Base-by-base conservation (phyloP, 2,113 vertebrate genomes). In the Calypte anna region DNA sequence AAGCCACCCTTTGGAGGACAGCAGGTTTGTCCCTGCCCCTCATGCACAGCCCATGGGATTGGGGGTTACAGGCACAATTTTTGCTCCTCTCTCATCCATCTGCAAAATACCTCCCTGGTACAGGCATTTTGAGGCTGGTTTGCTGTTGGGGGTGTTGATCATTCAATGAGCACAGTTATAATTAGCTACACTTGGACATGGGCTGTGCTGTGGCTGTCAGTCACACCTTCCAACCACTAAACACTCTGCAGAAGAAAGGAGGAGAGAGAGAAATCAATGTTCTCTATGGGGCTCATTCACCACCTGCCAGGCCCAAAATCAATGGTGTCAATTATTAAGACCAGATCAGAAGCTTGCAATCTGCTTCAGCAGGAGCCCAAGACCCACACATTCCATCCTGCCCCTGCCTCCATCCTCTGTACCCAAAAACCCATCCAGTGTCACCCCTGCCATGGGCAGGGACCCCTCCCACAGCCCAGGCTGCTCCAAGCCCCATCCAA, bases 21-120 rank as follows among this genome's bases (percentile, higher is more conserved):
- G 40, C 7, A 59, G 66, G 25, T 19, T 75, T 38, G 82, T 33
- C 58, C 73, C 51, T 43, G 0, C 14, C 30, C 40, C 2, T 33
- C 0, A 0, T 0, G 3, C 74, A 38, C 25, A 3, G 7, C 33
- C 31, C 82, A 43, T 4, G 3, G 0, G 3, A 10, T 38, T 4
- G 33, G 31, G 14, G 53, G 50, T 2, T 2, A 6, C 44, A 0
- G 36, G 55, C 74, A 78, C 19, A 6, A 0, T 10, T 55, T 31
- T 28, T 15, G 1, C 6, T 54, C 22, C 25, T 9, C 17, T 30
- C 67, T 24, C 28, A 1, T 31, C 14, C 1, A 2, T 0, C 50
- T 30, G 33, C 40, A 33, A 14, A 66, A 36, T 1, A 12, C 3
- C 31, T 63, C 2, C 59, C 7, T 0, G 6, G 0, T 19, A 2